These are phyloP conservation scores for Pangasianodon hypophthalmus DNA, from an alignment of 2,113 vertebrate species.

Conservation along the genomic window DNA sequence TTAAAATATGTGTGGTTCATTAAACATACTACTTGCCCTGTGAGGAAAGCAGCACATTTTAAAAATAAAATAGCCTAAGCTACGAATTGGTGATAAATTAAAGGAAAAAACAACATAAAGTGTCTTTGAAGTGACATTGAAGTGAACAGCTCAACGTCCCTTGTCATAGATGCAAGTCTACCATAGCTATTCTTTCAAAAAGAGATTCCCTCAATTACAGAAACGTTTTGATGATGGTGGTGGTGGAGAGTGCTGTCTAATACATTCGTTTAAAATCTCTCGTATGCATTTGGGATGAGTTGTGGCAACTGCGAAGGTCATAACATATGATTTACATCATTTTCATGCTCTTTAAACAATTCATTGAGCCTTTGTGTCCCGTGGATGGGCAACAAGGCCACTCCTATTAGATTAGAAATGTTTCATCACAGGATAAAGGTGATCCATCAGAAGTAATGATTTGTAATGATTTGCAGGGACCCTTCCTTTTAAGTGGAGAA, in stretches of 20 bases:
- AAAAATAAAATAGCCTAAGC: background rate
- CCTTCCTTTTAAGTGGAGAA: background rate
- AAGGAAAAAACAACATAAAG: background rate
- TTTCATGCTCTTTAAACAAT: background rate
- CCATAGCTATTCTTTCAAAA: background rate
- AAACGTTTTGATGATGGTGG: background rate
- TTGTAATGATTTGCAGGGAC: background rate
- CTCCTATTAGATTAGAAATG: background rate
- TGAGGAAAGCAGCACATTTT: background rate
- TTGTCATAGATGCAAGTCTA: background rate
- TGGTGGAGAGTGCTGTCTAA: background rate
- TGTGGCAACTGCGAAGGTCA: background rate
- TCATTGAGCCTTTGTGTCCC: background rate
- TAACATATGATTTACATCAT: background rate
- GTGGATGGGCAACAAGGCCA: background rate
- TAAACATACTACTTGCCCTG: background rate
- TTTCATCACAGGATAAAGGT: background rate
- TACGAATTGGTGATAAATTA: background rate
- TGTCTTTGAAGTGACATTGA: background rate
- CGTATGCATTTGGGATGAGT: background rate
- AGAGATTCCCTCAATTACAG: no score
- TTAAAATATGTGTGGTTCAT: background rate
- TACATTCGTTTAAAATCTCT: background rate
- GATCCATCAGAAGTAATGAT: background rate
- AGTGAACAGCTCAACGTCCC: background rate